phyloP scores from a whole-genome alignment of 2,888 invertebrate genomes.

The Parnassius apollo region DNA sequence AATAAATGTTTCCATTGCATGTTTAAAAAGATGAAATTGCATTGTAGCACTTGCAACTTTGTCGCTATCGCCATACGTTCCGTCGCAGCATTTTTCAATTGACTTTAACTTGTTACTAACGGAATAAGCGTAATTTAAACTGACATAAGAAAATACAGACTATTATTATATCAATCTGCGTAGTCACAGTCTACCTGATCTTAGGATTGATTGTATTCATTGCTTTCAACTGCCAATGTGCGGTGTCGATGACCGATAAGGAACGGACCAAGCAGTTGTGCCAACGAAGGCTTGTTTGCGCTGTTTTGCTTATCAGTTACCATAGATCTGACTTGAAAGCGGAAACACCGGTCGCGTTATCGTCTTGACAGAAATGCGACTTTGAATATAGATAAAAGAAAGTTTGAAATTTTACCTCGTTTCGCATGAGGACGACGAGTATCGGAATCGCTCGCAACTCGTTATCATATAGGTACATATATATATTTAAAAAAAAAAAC shows the following conservation, averaged over 20 bases:
- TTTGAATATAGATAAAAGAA: slow-evolving; percentile 28
- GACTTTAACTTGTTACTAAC: slow-evolving; percentile 24
- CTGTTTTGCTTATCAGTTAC: slow-evolving; percentile 45
- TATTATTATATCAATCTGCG: slow-evolving; percentile 21
- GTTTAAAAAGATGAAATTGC: slow-evolving; percentile 20
- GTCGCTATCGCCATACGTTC: slow-evolving; percentile 13
- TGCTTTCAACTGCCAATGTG: slow-evolving; percentile 23
- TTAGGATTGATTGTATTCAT: slow-evolving; percentile 22
- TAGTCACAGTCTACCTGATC: slow-evolving; percentile 16
- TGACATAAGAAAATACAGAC: slow-evolving; percentile 22
- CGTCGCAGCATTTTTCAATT: slow-evolving; percentile 21
- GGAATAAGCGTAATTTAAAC: slow-evolving; percentile 26
- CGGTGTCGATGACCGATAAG: slow-evolving; percentile 37
- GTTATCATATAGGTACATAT: slow-evolving; percentile 10
- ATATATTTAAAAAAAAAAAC: too few species aligned
- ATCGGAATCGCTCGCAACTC: slow-evolving; percentile 7
- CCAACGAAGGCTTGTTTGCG: slow-evolving; percentile 30
- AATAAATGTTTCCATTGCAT: slow-evolving; percentile 12
- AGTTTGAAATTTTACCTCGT: slow-evolving; percentile 19
- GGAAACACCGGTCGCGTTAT: slow-evolving; percentile 49
- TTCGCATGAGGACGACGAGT: neutral
- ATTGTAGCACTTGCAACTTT: slow-evolving; percentile 22
- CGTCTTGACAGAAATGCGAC: slow-evolving; percentile 41
- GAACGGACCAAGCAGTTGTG: slow-evolving; percentile 5
- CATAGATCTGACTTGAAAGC: slow-evolving; percentile 50